Base-by-base conservation (phyloP, 2,797 vertebrate species). In the Bufotes viridis region DNA sequence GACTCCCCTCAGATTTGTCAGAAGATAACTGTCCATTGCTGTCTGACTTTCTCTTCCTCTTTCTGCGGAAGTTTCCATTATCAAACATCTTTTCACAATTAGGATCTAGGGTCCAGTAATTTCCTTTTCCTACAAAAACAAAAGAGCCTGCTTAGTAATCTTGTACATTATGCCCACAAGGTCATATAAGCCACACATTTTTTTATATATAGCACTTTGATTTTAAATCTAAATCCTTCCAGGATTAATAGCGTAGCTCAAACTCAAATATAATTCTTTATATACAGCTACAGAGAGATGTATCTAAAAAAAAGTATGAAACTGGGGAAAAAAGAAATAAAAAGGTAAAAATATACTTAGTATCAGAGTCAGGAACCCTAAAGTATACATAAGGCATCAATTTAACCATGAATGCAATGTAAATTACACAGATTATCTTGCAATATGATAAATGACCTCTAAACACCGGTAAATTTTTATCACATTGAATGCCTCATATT, bases 31-130 rank as follows among this genome's bases (percentile, higher is more conserved):
- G 90, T 90, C 90, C 90, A 24, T 91, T 91, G 4, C 94, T 61
- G 1, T 97, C 96, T 0, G 95, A 95, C 92, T 98, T 99, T 90
- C 97, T 97, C 94, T 98, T 99, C 90, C 98, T 96, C 93, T 97
- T 98, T 88, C 97, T 95, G 76, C 98, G 96, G 91, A 99, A 99
- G 93, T 98, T 99, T 87, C 98, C 98, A 0, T 99, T 99, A 93
- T 99, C 98, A 1, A 99, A 99, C 96, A 97, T 98, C 92, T 99
- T 99, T 88, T 99, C 97, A 85, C 98, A 99, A 94, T 98, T 98
- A 0, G 98, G 98, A 85, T 99, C 98, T 90, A 99, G 92, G 75
- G 96, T 98, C 98, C 98, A 99, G 92, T 98, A 99, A 93, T 97
- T 98, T 34, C 98, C 98, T 92, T 99, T 99, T 82, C 98, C 98